These are phyloP conservation scores for Ophioderma brevispina DNA, from an alignment of 35 echinoderm and acorn worm species.

Conservation along the genomic window DNA sequence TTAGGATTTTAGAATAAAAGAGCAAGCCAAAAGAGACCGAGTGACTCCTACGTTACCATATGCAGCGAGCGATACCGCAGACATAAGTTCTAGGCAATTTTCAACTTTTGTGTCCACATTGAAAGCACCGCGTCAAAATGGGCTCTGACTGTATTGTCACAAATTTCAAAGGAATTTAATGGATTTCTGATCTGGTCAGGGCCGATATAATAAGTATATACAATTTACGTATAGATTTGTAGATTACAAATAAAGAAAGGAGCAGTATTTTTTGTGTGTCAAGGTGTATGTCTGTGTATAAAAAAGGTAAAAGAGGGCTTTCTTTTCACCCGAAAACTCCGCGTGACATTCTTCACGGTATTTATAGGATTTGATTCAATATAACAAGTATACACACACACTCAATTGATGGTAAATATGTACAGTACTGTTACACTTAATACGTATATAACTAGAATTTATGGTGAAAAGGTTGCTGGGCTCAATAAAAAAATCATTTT, in stretches of 20 bases:
- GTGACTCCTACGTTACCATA: neutral
- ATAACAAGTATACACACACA: too few species aligned
- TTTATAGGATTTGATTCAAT: too few species aligned
- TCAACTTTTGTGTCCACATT: neutral
- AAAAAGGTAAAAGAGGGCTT: too few species aligned
- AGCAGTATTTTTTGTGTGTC: too few species aligned
- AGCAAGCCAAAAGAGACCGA: neutral
- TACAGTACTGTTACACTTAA: neutral
- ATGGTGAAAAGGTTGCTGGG: neutral
- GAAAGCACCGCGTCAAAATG: neutral
- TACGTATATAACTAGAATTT: neutral
- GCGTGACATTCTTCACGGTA: too few species aligned
- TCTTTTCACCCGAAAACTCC: too few species aligned
- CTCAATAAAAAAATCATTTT: neutral
- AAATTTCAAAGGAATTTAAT: neutral
- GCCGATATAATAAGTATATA: neutral
- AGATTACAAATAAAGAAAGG: too few species aligned
- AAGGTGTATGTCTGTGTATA: too few species aligned
- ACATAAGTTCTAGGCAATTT: neutral
- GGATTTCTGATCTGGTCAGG: neutral
- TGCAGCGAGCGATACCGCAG: neutral
- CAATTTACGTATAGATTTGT: too few species aligned
- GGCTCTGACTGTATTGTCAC: neutral
- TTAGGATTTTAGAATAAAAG: neutral
- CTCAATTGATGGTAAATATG: neutral